phyloP scores from a whole-genome alignment of 2,113 vertebrate genomes.

The Eidolon helvum region DNA sequence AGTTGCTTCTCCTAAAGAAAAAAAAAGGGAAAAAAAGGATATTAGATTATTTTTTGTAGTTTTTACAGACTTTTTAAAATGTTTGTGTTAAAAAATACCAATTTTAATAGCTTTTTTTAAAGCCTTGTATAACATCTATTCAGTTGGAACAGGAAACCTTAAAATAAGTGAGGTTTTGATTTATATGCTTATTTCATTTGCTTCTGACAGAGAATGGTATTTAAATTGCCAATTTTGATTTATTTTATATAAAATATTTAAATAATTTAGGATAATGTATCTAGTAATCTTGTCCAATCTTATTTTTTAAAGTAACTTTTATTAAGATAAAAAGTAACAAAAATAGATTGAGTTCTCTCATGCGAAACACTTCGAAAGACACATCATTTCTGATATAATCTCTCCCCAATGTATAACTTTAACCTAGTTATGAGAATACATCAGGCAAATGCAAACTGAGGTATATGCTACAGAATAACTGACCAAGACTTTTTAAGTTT shows the following conservation, averaged over 20 bases:
- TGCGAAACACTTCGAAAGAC: background rate
- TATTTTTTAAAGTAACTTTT: background rate
- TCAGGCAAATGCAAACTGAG: background rate
- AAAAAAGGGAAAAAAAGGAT: too few relatives aligned
- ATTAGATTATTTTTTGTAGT: background rate
- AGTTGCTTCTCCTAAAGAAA: too few relatives aligned
- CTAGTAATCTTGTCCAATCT: background rate
- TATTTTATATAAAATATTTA: background rate
- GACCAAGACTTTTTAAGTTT: background rate
- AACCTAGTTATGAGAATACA: background rate
- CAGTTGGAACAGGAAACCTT: background rate
- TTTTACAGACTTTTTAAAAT: background rate
- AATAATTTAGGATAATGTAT: background rate
- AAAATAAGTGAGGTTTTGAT: background rate
- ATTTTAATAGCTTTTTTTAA: background rate
- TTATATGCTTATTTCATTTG: background rate
- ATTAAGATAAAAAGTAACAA: background rate
- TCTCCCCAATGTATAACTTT: background rate
- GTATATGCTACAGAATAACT: background rate
- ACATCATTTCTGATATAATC: background rate
- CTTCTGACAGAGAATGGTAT: background rate
- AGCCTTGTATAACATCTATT: background rate
- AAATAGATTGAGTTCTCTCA: background rate
- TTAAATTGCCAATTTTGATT: background rate
- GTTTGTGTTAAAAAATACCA: background rate